Base-by-base conservation (phyloP, 2,888 invertebrate genomes). In the Ommatoiulus sabulosus region DNA sequence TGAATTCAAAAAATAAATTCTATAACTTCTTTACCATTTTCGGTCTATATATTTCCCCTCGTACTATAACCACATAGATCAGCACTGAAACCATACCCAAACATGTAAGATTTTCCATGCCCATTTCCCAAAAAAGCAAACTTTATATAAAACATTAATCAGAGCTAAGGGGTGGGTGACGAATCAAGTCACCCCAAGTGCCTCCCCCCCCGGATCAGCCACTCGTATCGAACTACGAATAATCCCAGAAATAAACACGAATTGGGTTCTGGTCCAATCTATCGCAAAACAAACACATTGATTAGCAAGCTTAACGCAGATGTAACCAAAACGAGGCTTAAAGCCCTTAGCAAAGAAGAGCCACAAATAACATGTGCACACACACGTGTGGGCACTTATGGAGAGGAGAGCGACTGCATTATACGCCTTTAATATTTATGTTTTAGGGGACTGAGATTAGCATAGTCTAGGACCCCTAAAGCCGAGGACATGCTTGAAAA, bases 301-400 rank as follows among this genome's bases (percentile, higher is more conserved):
- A 72, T 72, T 72, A 72, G 72, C 72, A 8, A 12, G 24, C 72
- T 72, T 72, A 72, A 72, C 24, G 24, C 72, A 72, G 72, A 72
- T 72, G 72, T 72, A 72, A 72, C 72, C 72, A 72, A 72, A 72
- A 72, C 72, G 72, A 72, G 12, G 72, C 72, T 72, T 72, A 72
- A 72, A 72, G 24, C 72, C 72, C 24, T 72, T 24, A 24, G 72
- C 72, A 72, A 72, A 72, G 72, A 72, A 72, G 72, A 72, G 72
- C 72, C 72, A 72, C 72, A 72, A 72, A 72, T 72, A 72, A 72
- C 72, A 72, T 72, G 72, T 72, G 72, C 72, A 72, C 72, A 72
- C 72, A 72, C 72, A 72, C 72, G 72, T 72, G 72, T 72, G 72
- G 24, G 72, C 72, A 72, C 72, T 72, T 72, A 72, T 24, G 72